Evolutionary conservation across 2,113 vertebrate genomes (phyloP), one percentile per base, ranked within the genome.

Genomic region (Centropus unirufus): DNA sequence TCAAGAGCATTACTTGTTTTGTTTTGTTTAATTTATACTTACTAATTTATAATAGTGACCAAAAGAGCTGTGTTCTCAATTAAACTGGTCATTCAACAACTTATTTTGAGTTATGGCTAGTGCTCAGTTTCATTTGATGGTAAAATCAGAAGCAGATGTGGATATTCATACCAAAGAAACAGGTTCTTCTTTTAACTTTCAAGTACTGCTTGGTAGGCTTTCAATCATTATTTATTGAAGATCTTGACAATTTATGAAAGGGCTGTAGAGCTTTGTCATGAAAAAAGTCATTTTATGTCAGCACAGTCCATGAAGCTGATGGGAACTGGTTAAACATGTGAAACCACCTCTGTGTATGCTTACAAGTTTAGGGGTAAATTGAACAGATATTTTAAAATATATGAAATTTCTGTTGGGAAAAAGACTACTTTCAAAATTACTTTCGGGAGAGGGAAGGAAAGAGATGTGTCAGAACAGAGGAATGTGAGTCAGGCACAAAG

Each of bases 131-230:
- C 39, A 79, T 79, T 68, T 84, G 49, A 52, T 58, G 18, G 46
- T 81, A 75, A 87, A 92, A 93, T 91, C 36, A 51, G 59, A 79
- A 84, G 46, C 84, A 94, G 78, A 64, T 87, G 81, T 79, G 54
- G 20, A 19, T 66, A 72, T 89, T 82, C n/a, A 22, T 83, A 76
- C 40, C 27, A 39, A 75, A 92, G n/a, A 84, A 82, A 39, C 16
- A 66, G 40, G 26, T 84, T 68, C 23, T 82, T 6, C 16, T 68
- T 91, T 59, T 57, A 61, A 75, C 30, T 87, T 89, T 12, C 2
- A 4, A 51, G 5, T 52, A 66, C 22, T 11, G 6, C 55, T 69
- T 49, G 44, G 24, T 54, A 55, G 10, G 40, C 59, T 69, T 86
- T 82, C 29, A 69, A 85, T 34, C 22, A 62, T 49, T 64, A 54